Conservation (phyloP, 1,140 invertebrate species). For the Oedothorax gibbosus region DNA sequence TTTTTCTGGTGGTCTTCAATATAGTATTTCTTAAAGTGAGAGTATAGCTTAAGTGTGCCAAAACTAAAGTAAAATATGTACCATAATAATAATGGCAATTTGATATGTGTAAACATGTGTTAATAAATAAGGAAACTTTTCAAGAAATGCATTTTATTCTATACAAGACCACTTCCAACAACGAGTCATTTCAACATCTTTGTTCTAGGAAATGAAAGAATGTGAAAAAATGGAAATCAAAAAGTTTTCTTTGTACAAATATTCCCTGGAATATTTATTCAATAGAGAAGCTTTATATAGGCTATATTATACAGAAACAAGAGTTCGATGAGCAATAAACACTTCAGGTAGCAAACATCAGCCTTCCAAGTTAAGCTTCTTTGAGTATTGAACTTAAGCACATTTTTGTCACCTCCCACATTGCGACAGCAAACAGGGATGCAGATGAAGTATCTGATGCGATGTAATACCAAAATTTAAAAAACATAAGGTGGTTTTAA, state of each 20-base stretch:
- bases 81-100: not conserved
- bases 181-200: not conserved
- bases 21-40: not conserved
- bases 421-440: too few species aligned
- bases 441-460: too few species aligned
- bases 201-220: not conserved
- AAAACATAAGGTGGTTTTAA: too few species aligned
- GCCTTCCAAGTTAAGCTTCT: too few species aligned
- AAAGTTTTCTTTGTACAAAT: not conserved
- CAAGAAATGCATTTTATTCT: constrained; percentile 13
- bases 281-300: constrained; percentile 15
- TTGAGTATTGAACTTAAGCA: too few species aligned
- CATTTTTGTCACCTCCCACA: too few species aligned
- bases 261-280: constrained; percentile 30
- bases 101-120: not conserved
- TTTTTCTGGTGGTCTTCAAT: not conserved
- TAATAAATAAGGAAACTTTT: not conserved
- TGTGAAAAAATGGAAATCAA: not conserved
- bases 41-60: not conserved
- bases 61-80: not conserved
- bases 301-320: not conserved
- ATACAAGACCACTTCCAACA: constrained; percentile 26
- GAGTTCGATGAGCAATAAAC: constrained; percentile 30
- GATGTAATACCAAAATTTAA: too few species aligned
- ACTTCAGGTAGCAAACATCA: not conserved